Evolutionary conservation across 2,113 vertebrate species (phyloP), one percentile per base, ranked within the genome.

Genomic region (Ictalurus punctatus): DNA sequence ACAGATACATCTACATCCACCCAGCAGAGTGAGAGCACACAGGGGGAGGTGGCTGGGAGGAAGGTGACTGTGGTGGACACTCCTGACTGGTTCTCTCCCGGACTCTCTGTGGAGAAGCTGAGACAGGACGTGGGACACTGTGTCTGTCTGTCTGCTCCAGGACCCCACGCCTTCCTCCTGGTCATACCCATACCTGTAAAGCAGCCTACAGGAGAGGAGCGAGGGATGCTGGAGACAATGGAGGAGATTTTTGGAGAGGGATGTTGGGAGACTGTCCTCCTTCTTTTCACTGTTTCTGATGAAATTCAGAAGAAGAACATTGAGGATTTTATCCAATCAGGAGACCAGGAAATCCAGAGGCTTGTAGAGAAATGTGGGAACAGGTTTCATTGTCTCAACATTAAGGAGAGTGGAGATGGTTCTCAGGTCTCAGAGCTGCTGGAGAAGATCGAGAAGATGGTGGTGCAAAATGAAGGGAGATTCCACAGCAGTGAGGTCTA

Each of bases 321-420:
- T 19, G 40, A 59, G 40, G 56, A 81, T 12, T 85, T 78, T 67
- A 17, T 87, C 52, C 78, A 80, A 56, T 80, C 78, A 56, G 78
- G 78, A 56, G 52, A 80, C 27, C 48, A n/a, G 30, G 78, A 80
- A 7, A 16, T 80, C 27, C 52, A 30, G n/a, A 80, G n/a, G 56
- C 78, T 90, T 91, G 30, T 56, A n/a, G 27, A 80, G 78, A 80
- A 80, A 56, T 80, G 78, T 56, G 52, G 52, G 30, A 48, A 48
- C 44, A 48, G 44, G 44, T 48, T 48, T 48, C 44, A 48, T 48
- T 48, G 6, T 48, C 44, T 80, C 27, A 80, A 80, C 7, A 56
- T 80, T 56, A 80, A 30, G 13, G 52, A 80, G 14, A 80, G 6
- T 80, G 78, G 52, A 80, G 78, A 80, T 80, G n/a, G 78, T n/a